Percentiles rank a stretch among this genome's conserved stretches.
These are phyloP conservation scores for Isurus oxyrinchus DNA, from an alignment of 2,113 vertebrate species.

Conservation along the genomic window DNA sequence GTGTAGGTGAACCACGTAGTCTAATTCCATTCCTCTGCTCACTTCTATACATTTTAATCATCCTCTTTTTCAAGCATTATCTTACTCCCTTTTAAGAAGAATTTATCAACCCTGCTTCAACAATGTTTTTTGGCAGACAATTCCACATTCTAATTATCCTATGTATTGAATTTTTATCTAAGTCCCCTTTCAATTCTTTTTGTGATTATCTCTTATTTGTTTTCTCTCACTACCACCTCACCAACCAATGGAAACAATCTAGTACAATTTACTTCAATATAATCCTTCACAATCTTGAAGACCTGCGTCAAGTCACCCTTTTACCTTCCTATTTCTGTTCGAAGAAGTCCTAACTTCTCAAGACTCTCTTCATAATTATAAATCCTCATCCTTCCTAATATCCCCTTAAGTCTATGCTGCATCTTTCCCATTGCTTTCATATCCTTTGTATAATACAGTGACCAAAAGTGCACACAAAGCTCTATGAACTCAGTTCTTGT, in stretches of 20 bases:
- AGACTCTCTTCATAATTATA: not conserved
- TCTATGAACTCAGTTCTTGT: not conserved
- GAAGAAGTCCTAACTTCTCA: not conserved
- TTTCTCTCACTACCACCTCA: not conserved
- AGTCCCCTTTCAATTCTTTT: not conserved
- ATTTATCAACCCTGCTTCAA: not conserved
- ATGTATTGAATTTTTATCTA: not conserved
- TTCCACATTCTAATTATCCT: conserved; percentile 29
- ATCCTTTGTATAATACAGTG: not conserved
- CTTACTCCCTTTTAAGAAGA: not conserved
- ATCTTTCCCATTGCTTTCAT: conserved; percentile 12
- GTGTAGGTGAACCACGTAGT: not conserved
- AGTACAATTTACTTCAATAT: conserved; percentile 31
- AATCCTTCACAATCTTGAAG: conserved; percentile 16
- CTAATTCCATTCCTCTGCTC: not conserved
- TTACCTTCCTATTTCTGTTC: not conserved
- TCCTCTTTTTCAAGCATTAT: not conserved
- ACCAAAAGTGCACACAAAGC: conserved; percentile 12
- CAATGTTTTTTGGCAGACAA: conserved; percentile 28
- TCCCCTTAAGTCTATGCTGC: not conserved
- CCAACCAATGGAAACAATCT: not conserved
- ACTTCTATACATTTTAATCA: not conserved
- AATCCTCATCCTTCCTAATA: not conserved
- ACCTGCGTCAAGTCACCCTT: conserved; percentile 16
- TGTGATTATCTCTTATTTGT: conserved; percentile 18